Evolutionary conservation across 2,113 vertebrate species (phyloP), one percentile per base, ranked within the genome.

Genomic region (Barnardius zonarius): DNA sequence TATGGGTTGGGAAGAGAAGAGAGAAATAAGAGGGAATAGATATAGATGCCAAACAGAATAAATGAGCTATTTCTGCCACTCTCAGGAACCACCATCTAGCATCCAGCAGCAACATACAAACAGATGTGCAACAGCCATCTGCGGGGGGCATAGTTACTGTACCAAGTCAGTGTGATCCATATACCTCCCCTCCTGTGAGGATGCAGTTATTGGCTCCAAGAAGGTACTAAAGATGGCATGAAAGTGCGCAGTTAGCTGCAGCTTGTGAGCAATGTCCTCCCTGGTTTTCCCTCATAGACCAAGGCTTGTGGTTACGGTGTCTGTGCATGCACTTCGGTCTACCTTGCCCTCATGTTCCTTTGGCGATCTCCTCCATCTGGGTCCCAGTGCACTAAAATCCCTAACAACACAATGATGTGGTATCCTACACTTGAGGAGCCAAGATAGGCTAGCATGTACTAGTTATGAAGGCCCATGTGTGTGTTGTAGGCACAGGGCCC

Each of bases 21-120:
- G 78, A 90, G 73, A 57, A 94, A 37, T 86, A 86, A 80, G 75
- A 94, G 19, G 73, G 95, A 97, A 84, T 92, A 94, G 85, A 94
- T 96, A 91, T 64, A 91, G 97, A 96, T 97, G 97, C 96, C 97
- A 97, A 98, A 96, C 69, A 96, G 97, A 97, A 96, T 85, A 97
- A 97, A 96, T 96, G 96, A 97, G 95, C 93, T 97, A 67, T 91
- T 97, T 97, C 92, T 93, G 73, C 37, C 87, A 90, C 86, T 88
- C 86, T 78, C 96, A 96, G 91, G 90, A 92, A 83, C 95, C 73
- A 35, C 67, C 43, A 81, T 79, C 84, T 11, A 73, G 84, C 35
- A 91, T 89, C 61, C 0, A 0, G 92, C 39, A 87, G 62, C 79
- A 88, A 66, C 7, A 19, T 8, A 41, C 30, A 73, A 85, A 69